Evolutionary conservation across 2,888 invertebrate genomes (phyloP).

Genomic region (Drosophila flavopinicola): DNA sequence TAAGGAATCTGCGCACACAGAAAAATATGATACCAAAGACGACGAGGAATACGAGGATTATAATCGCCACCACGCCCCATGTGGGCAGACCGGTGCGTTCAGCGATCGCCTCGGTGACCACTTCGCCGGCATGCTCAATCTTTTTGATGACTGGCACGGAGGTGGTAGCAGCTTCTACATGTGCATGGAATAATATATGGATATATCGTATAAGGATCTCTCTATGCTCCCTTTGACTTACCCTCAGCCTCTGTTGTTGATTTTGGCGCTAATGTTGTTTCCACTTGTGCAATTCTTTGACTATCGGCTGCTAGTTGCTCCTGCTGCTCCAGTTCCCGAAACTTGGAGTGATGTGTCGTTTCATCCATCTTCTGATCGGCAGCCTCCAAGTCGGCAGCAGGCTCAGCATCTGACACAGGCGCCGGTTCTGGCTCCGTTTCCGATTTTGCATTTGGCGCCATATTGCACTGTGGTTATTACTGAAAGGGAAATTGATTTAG

Average conservation of each 20-base stretch:
- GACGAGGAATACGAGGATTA: slow-evolving; percentile 91
- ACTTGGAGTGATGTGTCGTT: slow-evolving; percentile 77
- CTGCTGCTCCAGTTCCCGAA: slow-evolving; percentile 72
- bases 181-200: neutral
- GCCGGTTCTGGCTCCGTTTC: slow-evolving; percentile 76
- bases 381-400: slow-evolving; percentile 69
- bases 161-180: slow-evolving; percentile 72
- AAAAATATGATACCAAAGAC: slow-evolving; percentile 95
- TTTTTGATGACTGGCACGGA: slow-evolving; percentile 79
- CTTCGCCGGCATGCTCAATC: slow-evolving; percentile 84
- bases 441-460: slow-evolving; percentile 82
- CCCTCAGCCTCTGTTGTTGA: slow-evolving; percentile 80
- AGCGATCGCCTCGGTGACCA: slow-evolving; percentile 87
- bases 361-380: slow-evolving; percentile 78
- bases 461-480: slow-evolving; percentile 70
- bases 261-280: slow-evolving; percentile 74
- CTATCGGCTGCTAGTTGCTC: slow-evolving; percentile 67
- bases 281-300: slow-evolving; percentile 78
- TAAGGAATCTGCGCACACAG: slow-evolving; percentile 96
- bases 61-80: slow-evolving; percentile 93
- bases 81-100: slow-evolving; percentile 91
- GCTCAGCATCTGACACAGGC: slow-evolving; percentile 65
- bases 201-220: neutral
- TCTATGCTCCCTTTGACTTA: slow-evolving; percentile 22
- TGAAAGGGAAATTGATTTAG: slow-evolving; percentile 19